Conservation (phyloP, 2,113 vertebrate species). For the Drymodes brunneopygia region DNA sequence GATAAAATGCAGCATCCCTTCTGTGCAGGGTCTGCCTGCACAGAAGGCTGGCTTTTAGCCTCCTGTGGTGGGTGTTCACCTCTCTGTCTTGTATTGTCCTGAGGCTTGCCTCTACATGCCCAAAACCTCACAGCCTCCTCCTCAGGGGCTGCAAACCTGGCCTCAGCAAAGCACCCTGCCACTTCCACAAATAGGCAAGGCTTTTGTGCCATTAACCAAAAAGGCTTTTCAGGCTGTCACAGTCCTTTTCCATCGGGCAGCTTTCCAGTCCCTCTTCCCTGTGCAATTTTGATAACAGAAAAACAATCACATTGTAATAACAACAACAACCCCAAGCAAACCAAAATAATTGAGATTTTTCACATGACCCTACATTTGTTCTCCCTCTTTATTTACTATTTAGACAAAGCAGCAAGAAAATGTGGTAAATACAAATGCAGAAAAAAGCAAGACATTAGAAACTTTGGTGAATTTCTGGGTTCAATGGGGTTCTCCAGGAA, state of each 20-base stretch:
- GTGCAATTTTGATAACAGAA: background rate
- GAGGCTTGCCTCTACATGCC: background rate
- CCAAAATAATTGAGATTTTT: background rate
- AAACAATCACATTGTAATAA: background rate
- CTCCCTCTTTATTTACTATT: background rate
- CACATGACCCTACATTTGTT: background rate
- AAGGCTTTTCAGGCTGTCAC: background rate
- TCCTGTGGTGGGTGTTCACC: background rate
- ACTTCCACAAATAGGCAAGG: background rate
- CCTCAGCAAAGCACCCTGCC: background rate
- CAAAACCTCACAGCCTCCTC: background rate
- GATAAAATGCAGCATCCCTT: background rate
- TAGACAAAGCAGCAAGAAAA: background rate
- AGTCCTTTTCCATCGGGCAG: accelerated
- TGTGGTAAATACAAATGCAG: background rate
- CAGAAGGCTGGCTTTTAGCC: background rate
- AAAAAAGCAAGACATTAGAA: background rate
- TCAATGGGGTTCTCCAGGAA: background rate
- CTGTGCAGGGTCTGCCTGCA: too few relatives aligned
- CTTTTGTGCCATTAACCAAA: background rate
- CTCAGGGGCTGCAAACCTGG: background rate
- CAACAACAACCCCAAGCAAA: background rate
- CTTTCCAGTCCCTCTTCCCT: background rate
- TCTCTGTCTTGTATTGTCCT: background rate
- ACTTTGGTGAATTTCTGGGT: background rate